A percentile compares a stretch with the other conserved stretches of the same genome.
Conservation (phyloP, 2,888 invertebrate genomes). For the Trisateles emortualis region DNA sequence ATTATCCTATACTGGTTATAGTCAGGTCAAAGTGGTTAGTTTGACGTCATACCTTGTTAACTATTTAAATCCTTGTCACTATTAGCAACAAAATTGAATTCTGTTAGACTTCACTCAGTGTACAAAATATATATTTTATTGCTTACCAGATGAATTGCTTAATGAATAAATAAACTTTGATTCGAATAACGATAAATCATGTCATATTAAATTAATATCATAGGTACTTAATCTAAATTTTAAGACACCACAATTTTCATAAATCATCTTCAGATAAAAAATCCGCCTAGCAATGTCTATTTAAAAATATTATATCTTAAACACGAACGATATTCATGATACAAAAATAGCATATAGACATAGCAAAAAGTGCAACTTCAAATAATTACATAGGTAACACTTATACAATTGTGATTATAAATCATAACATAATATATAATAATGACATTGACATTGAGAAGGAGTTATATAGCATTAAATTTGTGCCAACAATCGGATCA, state of each 20-base stretch:
- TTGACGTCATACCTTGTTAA: no score
- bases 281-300: constrained; percentile 15
- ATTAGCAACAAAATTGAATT: no score
- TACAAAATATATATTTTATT: not conserved
- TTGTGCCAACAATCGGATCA: not conserved
- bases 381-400: constrained; percentile 13
- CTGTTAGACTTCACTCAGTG: no score
- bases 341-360: constrained; percentile 6
- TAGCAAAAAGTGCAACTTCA: constrained; percentile 14
- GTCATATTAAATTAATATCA: constrained; percentile 25
- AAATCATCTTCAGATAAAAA: constrained; percentile 27
- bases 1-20: no score
- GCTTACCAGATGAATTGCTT: constrained; percentile 8
- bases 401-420: constrained; percentile 14
- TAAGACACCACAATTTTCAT: constrained; percentile 17
- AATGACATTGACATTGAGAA: constrained; percentile 14
- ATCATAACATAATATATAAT: constrained; percentile 15
- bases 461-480: not conserved
- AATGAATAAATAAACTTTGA: constrained; percentile 20
- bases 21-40: no score
- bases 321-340: constrained; percentile 7
- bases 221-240: constrained; percentile 15
- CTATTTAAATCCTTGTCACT: no score
- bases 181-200: constrained; percentile 21
- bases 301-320: constrained; percentile 20